Evolutionary conservation across 2,888 invertebrate species (phyloP).

Genomic region (Coelinius sp.): DNA sequence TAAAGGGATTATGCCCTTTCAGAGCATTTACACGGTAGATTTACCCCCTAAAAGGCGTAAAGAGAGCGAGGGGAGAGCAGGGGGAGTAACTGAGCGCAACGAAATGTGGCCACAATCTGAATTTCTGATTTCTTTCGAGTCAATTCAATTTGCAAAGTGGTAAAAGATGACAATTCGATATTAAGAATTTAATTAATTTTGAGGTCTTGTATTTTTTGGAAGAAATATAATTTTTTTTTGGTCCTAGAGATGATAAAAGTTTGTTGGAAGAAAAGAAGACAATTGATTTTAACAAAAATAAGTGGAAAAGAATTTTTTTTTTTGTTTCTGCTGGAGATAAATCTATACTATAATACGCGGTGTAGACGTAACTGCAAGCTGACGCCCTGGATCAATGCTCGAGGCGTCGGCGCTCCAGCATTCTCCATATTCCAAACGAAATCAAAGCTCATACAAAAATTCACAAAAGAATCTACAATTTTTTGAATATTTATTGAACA

Average conservation of each 20-base stretch:
- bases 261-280: neutral
- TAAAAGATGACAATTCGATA: too few relatives aligned
- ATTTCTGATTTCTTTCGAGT: neutral
- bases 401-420: conserved; percentile 59
- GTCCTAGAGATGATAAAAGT: neutral
- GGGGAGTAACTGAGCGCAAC: conserved; percentile 5
- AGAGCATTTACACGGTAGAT: conserved; percentile 22
- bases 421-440: neutral
- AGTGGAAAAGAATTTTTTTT: neutral
- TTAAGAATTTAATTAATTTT: too few relatives aligned
- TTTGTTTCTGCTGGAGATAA: neutral
- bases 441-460: neutral
- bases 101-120: conserved; percentile 13
- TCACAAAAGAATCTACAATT: neutral
- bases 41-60: neutral
- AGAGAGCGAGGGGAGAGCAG: neutral
- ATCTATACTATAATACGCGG: conserved; percentile 49
- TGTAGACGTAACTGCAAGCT: conserved; percentile 69
- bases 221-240: neutral
- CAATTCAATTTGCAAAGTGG: neutral
- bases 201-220: neutral
- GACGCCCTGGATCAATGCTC: conserved; percentile 69
- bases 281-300: neutral
- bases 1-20: neutral
- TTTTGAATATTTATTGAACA: too few relatives aligned